Base-by-base conservation (phyloP, 1,140 invertebrate species). In the Drosophila bifasciata region DNA sequence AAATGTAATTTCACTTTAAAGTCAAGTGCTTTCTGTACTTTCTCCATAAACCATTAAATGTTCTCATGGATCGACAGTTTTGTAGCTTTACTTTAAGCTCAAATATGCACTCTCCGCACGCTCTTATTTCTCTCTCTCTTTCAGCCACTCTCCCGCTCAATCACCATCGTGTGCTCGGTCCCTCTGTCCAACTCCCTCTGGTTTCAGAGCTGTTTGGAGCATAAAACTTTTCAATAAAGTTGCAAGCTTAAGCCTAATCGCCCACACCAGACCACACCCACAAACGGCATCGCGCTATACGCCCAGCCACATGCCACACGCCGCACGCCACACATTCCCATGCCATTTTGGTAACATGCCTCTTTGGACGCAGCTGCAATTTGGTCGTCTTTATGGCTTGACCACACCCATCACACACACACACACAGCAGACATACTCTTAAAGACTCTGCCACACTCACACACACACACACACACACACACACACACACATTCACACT, bases 171-270 rank as follows among this genome's bases (percentile, higher is more conserved):
- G 19, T 21, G 19, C 19, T 50, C 50, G 43, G 43, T 36, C 53
- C 40, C 52, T 56, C 19, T 21, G 19, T 4, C 3, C 3, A 21
- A 25, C 41, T 50, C 50, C 32, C 52, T 63, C 41, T 43, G 19
- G 19, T 46, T 23, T 55, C 32, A 73, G 73, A 64, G 52, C 51
- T 56, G 28, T 46, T 15, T 23, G 19, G 36, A 36, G 32, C 60
- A 73, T 75, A 69, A 69, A 72, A 80, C 21, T 85, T 84, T 84
- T 85, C 79, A 84, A 84, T 84, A 80, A 85, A 76, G 71, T 76
- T 83, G 79, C 75, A 58, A 44, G 56, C 79, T 84, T 85, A 76
- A 68, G 46, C 50, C 75, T 86, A 84, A 84, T 85, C 78, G 73
- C 61, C 45, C 32, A 36, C 32, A 36, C 32, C 32, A 13, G 41